Base-by-base conservation (phyloP, 2,113 vertebrate species). In the Stigmatopora argus region DNA sequence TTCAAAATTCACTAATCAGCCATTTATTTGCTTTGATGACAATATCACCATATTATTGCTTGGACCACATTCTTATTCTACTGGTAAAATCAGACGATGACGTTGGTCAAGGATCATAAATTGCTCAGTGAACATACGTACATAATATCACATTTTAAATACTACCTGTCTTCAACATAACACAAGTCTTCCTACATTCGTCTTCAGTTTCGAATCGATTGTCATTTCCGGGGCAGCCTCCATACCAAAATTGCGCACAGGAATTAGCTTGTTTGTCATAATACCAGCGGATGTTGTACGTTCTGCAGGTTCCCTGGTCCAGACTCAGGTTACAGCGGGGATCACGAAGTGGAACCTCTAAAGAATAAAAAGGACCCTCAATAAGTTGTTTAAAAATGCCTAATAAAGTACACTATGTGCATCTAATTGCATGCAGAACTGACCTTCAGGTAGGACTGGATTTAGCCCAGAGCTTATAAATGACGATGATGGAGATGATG, bases 231-330 rank as follows among this genome's bases (percentile, higher is more conserved):
- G 85, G 67, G 0, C 92, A 95, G 82, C 93, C 92, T 70, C 92
- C 90, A 0, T 92, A 93, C 93, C 93, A 95, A 86, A 96, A 96
- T 89, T 94, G 92, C 76, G 90, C 93, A 66, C 92, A 95, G 19
- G 94, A 80, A 35, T 97, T 93, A 59, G 92, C 91, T 71, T 93
- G 91, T 73, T 88, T 89, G 62, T 94, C 91, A 0, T 94, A 93
- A 52, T 94, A 93, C 92, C 92, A 94, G 67, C 84, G 82, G 74
- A 94, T 92, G 19, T 70, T 73, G 23, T 93, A 95, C 3, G 87
- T 77, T 72, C 91, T 80, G 63, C 93, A 94, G 5, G 89, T 65
- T 31, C 95, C 92, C 86, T 93, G 91, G 31, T 91, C 87, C 74
- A 94, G 83, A 57, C 11, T 78, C 35, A 92, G 79, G 53, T 66